Percentiles rank a stretch among this genome's conserved stretches.
phyloP scores from a whole-genome alignment of 2,113 vertebrate species.

The Caretta caretta region DNA sequence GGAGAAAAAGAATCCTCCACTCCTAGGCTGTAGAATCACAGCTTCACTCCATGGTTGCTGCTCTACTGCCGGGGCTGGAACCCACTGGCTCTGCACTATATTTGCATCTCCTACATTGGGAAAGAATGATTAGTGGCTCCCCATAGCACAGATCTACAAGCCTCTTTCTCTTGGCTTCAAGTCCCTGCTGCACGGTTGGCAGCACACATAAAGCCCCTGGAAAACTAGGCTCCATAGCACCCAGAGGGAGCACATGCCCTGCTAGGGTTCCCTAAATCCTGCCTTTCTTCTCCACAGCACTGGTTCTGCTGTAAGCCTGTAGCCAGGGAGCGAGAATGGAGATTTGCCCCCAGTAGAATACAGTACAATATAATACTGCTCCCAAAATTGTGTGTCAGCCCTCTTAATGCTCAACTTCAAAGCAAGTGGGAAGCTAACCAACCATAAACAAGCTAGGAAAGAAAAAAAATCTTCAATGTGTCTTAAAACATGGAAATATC shows the following conservation, averaged over 20 bases:
- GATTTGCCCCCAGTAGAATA: neutral
- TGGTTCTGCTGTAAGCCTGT: neutral
- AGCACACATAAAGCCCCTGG: rapidly evolving
- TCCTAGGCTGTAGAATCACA: neutral
- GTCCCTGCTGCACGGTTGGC: neutral
- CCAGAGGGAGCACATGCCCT: neutral
- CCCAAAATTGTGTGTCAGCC: neutral
- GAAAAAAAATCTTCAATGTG: neutral
- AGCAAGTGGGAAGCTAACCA: neutral
- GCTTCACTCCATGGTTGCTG: neutral
- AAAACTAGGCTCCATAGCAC: neutral
- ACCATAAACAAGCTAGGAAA: neutral
- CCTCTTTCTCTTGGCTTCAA: neutral
- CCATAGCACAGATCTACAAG: neutral
- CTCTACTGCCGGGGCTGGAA: neutral
- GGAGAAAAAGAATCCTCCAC: neutral
- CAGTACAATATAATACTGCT: neutral
- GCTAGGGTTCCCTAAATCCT: neutral
- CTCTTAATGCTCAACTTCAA: neutral
- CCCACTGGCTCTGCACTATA: neutral
- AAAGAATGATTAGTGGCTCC: rapidly evolving
- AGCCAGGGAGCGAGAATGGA: rapidly evolving
- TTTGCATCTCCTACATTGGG: neutral
- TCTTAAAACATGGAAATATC: neutral
- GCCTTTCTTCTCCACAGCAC: neutral